Evolutionary conservation across 2,797 vertebrate species (phyloP).

Genomic region (Pelobates cultripes): DNA sequence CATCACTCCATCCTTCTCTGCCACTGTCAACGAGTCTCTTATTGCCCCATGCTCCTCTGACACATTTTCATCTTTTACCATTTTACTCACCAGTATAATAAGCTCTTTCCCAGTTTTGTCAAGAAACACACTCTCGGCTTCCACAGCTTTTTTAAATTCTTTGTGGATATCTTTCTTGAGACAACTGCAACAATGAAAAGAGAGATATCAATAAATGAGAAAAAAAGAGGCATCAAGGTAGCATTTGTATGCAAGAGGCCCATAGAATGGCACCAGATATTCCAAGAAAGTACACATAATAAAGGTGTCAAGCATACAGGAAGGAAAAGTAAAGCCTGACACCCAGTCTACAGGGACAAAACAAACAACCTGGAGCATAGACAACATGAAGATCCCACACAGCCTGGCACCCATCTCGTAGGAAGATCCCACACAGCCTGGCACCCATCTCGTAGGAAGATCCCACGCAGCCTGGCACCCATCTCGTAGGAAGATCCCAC

Average conservation of each 20-base stretch:
- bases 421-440: too few species aligned
- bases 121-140: conserved; percentile 89
- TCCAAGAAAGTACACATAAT: neutral
- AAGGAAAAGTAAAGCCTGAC: neutral
- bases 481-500: too few species aligned
- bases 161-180: conserved; percentile 87
- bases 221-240: neutral
- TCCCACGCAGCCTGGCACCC: too few species aligned
- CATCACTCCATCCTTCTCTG: too few species aligned
- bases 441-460: too few species aligned
- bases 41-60: too few species aligned
- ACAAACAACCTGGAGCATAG: neutral
- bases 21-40: too few species aligned
- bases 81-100: conserved; percentile 81
- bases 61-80: too few species aligned
- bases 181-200: conserved; percentile 72
- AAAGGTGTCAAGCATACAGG: neutral
- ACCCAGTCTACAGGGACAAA: too few species aligned
- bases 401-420: too few species aligned
- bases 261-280: too few species aligned
- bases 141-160: conserved; percentile 93
- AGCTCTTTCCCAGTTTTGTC: conserved; percentile 81
- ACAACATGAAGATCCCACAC: neutral
- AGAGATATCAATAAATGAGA: too few species aligned
- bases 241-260: neutral